These are phyloP conservation scores for Thysanoteuthis rhombus DNA, from an alignment of 2,888 invertebrate species.

Conservation along the genomic window DNA sequence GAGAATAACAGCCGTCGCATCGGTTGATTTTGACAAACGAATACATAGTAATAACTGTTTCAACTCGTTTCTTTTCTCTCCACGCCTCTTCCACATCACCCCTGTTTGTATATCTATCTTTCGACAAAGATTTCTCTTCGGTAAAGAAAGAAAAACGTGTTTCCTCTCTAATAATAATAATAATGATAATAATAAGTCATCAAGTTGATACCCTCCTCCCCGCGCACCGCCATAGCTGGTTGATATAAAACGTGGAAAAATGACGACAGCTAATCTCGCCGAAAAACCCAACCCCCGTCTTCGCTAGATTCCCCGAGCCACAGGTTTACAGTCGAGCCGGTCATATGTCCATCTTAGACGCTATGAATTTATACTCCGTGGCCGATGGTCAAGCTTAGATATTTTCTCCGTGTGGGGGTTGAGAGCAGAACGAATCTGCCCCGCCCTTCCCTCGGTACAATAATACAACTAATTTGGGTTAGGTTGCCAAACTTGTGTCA, in stretches of 20 bases:
- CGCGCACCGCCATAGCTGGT: neutral
- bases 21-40: neutral
- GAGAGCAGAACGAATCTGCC: neutral
- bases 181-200: too few species aligned
- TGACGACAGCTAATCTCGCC: neutral
- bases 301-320: neutral
- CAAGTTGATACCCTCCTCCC: neutral
- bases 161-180: neutral
- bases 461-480: neutral
- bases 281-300: neutral
- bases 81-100: neutral
- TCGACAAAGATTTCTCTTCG: neutral
- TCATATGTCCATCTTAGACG: neutral
- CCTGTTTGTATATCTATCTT: neutral
- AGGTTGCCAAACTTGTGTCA: neutral
- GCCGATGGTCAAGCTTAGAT: neutral
- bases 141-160: too few species aligned
- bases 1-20: neutral
- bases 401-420: neutral
- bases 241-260: neutral
- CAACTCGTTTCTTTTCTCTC: neutral
- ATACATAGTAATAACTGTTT: neutral
- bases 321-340: neutral
- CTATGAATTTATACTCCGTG: neutral
- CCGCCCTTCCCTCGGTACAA: neutral